Evolutionary conservation across 1,140 invertebrate genomes (phyloP), one percentile per base, ranked within the genome.

Genomic region (Drosophila simulans): DNA sequence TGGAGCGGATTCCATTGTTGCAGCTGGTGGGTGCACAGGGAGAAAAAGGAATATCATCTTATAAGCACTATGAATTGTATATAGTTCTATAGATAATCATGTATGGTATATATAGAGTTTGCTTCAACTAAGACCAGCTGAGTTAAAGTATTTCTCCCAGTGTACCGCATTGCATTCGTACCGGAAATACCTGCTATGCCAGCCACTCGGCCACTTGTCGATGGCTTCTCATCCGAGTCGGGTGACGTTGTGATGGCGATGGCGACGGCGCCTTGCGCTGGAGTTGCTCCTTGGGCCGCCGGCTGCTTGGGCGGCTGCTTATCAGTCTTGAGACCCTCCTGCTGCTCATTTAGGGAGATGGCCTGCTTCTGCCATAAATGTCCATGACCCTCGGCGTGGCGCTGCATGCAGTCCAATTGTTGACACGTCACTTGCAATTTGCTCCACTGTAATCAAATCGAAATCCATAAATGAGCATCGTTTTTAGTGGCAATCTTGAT

Each of bases 381-480:
- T 12, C 88, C 88, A 83, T 88, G 90, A 52, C 91, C 91, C 70
- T 92, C 91, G 73, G 91, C 91, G 58, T 92, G 91, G 48, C 89
- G 85, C 62, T 91, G 90, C 88, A 92, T 91, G 70, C 91, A 92
- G 76, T 92, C 88, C 75, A 91, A 80, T 90, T 92, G 91, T 74
- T 92, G 91, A 74, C 91, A 91, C 80, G 91, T 91, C 73, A 90
- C 71, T 89, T 91, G 83, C 69, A 92, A 86, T 81, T 92, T 91
- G 62, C 90, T 92, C 91, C 91, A 92, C 91, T 92, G 75, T 90
- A 88, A 88, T 88, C 73, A 89, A 88, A 89, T 73, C 51, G 57
- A 86, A 60, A 88, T 89, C 77, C 75, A 88, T 88, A 86, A 77
- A 69, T 77, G 73, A 75, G 54, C 51, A 57, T 76, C 53, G 75